These are phyloP conservation scores for Drosophila diplacantha DNA, from an alignment of 2,888 invertebrate species.

Conservation along the genomic window DNA sequence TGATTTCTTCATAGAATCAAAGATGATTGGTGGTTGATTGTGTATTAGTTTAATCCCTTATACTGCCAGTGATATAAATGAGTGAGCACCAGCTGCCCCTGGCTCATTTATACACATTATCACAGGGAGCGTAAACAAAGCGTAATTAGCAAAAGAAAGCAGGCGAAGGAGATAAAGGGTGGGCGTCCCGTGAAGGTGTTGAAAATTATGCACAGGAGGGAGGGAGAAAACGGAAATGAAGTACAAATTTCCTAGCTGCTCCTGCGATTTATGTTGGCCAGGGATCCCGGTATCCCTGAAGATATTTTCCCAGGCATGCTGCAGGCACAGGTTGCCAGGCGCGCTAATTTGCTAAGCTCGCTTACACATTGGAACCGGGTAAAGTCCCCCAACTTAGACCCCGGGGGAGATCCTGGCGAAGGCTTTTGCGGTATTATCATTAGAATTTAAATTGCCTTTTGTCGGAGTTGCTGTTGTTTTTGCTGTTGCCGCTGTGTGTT, in stretches of 20 bases:
- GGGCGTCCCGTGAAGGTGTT: constrained; percentile 32
- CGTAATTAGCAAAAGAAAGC: constrained; percentile 56
- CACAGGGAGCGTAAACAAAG: constrained; percentile 58
- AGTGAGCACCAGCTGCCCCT: constrained; percentile 6
- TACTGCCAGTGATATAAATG: neutral
- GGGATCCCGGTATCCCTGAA: constrained; percentile 24
- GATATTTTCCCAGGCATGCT: constrained; percentile 23
- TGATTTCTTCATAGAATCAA: constrained; percentile 7
- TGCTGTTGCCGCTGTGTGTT: constrained; percentile 6
- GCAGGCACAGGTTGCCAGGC: constrained; percentile 49
- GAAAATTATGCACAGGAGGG: constrained; percentile 59
- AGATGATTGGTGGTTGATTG: neutral
- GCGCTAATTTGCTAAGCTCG: constrained; percentile 66
- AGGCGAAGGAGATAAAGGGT: constrained; percentile 6
- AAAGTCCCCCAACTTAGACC: constrained; percentile 4
- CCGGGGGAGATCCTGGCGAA: constrained; percentile 23
- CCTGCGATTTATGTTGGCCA: constrained; percentile 38
- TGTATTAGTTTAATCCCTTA: neutral
- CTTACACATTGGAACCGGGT: constrained; percentile 44
- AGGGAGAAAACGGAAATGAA: constrained; percentile 58
- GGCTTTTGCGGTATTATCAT: constrained; percentile 67
- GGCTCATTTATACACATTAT: constrained; percentile 36
- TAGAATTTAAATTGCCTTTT: constrained; percentile 70
- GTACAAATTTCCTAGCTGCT: constrained; percentile 59
- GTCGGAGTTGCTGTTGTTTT: constrained; percentile 22